phyloP scores from a whole-genome alignment of 2,113 vertebrate species.

The Macrotis lagotis region DNA sequence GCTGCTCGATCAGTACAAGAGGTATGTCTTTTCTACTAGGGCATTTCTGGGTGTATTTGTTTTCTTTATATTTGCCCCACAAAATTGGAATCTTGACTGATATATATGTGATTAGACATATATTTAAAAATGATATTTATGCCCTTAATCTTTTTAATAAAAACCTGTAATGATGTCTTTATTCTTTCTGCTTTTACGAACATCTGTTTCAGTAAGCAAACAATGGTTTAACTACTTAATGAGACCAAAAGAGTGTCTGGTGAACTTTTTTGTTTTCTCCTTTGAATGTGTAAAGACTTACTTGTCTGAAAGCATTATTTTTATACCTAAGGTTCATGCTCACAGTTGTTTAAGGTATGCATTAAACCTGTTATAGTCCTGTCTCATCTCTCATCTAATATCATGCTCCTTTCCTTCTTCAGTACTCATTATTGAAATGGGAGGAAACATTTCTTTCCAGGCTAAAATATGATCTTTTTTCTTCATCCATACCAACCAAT shows the following conservation, averaged over 20 bases:
- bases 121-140: background rate
- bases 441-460: background rate
- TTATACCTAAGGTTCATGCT: conserved; percentile 40
- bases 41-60: background rate
- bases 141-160: conserved; percentile 30
- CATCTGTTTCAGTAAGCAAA: conserved; percentile 53
- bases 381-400: background rate
- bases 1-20: conserved; percentile 94
- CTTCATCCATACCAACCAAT: conserved; percentile 15
- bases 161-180: conserved; percentile 37
- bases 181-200: conserved; percentile 48
- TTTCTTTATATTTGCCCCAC: background rate
- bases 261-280: conserved; percentile 20
- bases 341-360: background rate
- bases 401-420: background rate
- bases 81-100: conserved; percentile 1
- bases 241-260: conserved; percentile 36
- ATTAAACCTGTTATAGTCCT: rapidly evolving
- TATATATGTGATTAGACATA: background rate
- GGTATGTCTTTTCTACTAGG: conserved; percentile 84
- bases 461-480: conserved; percentile 26
- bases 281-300: conserved; percentile 9
- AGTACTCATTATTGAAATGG: background rate
- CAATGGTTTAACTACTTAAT: conserved; percentile 41
- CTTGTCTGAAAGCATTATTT: conserved; percentile 38